Percentiles rank a stretch among this genome's conserved stretches.
Evolutionary conservation across 2,113 vertebrate genomes (phyloP).

Genomic region (Rhinopithecus roxellana): DNA sequence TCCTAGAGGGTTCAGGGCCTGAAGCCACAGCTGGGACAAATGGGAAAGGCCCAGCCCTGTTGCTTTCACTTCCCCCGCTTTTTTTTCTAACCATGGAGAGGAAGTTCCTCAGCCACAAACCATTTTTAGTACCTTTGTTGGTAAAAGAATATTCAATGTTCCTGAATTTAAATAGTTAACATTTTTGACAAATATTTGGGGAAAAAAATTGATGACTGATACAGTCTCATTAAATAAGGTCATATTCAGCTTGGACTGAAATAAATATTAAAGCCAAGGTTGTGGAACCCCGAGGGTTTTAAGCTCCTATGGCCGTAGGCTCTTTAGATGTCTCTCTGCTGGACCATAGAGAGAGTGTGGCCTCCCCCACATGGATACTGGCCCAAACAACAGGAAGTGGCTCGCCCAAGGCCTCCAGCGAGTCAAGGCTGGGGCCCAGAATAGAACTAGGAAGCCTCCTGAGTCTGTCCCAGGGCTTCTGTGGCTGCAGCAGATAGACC

Average conservation of each 20-base stretch:
- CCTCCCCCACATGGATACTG: slow-evolving; percentile 16
- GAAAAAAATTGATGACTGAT: not conserved
- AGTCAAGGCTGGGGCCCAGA: slow-evolving; percentile 53
- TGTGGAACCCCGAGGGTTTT: not conserved
- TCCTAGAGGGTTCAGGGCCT: slow-evolving; percentile 38
- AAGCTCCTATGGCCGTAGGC: not conserved
- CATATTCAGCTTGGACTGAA: not conserved
- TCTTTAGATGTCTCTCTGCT: not conserved
- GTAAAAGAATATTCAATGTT: slow-evolving; percentile 31
- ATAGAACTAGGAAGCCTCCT: slow-evolving; percentile 60
- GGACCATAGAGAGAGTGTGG: not conserved
- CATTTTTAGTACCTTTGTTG: slow-evolving; percentile 55
- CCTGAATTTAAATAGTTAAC: slow-evolving; percentile 8
- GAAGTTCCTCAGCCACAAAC: slow-evolving; percentile 48
- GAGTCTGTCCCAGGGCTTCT: not conserved
- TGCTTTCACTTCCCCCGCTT: slow-evolving; percentile 35
- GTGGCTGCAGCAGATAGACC: not conserved
- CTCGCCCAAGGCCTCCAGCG: not conserved
- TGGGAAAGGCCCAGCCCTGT: not conserved
- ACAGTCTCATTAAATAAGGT: not conserved
- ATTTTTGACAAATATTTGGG: not conserved
- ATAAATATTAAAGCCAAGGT: not conserved
- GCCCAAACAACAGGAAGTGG: slow-evolving; percentile 53
- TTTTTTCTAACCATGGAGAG: slow-evolving; percentile 15
- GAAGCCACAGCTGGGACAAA: not conserved